Base-by-base conservation (phyloP, 2,888 invertebrate genomes). In the Neoscelio sp. region DNA sequence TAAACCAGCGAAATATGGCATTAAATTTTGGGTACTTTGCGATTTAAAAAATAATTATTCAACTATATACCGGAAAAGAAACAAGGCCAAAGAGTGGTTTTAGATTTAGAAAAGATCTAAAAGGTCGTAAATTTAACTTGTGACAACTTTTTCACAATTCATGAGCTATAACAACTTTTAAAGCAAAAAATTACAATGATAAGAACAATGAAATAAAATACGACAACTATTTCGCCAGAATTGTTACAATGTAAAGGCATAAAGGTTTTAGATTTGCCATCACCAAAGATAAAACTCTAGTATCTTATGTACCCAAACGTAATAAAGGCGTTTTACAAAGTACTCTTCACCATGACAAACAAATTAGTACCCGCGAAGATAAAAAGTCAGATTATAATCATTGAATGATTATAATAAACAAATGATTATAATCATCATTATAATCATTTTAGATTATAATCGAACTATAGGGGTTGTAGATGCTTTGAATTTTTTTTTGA, bases 391-490 rank as follows among this genome's bases (percentile, higher is more conserved):
- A 58, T n/a, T n/a, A n/a, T n/a, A n/a, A n/a, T n/a, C n/a, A n/a
- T n/a, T n/a, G n/a, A n/a, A n/a, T n/a, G n/a, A n/a, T n/a, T n/a
- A n/a, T n/a, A n/a, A n/a, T n/a, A n/a, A n/a, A n/a, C n/a, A n/a
- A n/a, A n/a, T n/a, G n/a, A n/a, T n/a, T n/a, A n/a, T n/a, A n/a
- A n/a, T n/a, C n/a, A n/a, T n/a, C n/a, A n/a, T n/a, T n/a, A n/a
- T n/a, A 58, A 58, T 58, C 0, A 42, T 58, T 42, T 20, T 54
- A 13, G 38, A 54, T 12, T 54, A 56, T 10, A 50, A 35, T 13
- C 8, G 5, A 6, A 54, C 58, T 7, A 44, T 13, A 12, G 44
- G 58, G 38, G 30, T 30, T 18, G 30, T 30, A 18, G 58, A 58
- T 58, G 56, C 23, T n/a, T 38, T 58, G 20, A 40, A 58, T 3